phyloP scores from a whole-genome alignment of 2,888 invertebrate species.

The Chironomus tentans region DNA sequence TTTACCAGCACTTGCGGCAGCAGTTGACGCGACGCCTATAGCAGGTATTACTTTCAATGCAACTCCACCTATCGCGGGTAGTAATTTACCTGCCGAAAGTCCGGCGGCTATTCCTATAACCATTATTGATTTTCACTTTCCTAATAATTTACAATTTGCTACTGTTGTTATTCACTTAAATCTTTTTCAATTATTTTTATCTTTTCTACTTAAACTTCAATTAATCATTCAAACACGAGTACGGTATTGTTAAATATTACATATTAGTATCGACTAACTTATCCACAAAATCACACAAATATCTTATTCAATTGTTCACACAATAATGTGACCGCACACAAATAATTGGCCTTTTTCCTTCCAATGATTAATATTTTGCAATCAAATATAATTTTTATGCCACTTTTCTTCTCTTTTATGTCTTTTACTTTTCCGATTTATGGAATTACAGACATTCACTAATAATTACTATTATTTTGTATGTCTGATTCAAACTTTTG shows the following conservation, averaged over 20 bases:
- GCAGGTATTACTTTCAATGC: constrained; percentile 27
- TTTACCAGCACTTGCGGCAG: constrained; percentile 42
- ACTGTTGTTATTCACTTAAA: not conserved
- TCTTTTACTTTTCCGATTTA: too few relatives aligned
- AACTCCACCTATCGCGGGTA: constrained; percentile 32
- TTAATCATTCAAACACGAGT: not conserved
- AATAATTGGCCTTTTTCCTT: too few relatives aligned
- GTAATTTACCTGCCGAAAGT: constrained; percentile 30
- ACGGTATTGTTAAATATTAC: not conserved
- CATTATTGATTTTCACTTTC: constrained; percentile 7
- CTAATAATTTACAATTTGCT: not conserved
- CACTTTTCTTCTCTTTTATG: too few relatives aligned
- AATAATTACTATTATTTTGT: not conserved
- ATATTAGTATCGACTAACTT: not conserved
- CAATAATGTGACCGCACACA: too few relatives aligned
- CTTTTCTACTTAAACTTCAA: not conserved
- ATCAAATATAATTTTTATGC: too few relatives aligned
- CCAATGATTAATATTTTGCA: too few relatives aligned
- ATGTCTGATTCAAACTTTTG: not conserved
- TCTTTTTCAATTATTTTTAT: not conserved
- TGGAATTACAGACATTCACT: not conserved
- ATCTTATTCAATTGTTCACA: too few relatives aligned
- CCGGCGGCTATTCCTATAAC: constrained; percentile 20
- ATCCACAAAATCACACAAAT: too few relatives aligned
- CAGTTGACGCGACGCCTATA: constrained; percentile 38